Conservation (phyloP, 2,888 invertebrate species). For the Tachina grossa region DNA sequence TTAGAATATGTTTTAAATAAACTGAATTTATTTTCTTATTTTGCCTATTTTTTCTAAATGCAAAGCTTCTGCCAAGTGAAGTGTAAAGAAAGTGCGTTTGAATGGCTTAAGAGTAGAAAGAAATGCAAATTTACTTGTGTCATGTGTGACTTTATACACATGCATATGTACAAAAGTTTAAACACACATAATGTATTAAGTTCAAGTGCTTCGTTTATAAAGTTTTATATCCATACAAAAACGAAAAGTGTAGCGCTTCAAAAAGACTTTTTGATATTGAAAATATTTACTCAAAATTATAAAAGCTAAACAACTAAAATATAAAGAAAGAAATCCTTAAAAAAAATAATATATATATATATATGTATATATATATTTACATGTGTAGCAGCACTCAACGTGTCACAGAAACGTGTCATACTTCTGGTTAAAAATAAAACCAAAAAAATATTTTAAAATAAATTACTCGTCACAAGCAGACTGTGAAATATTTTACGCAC, state of each 20-base stretch:
- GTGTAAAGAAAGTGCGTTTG: conserved; percentile 42
- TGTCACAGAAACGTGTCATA: not conserved
- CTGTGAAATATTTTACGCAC: conserved; percentile 12
- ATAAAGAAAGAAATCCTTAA: not conserved
- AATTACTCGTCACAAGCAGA: not conserved
- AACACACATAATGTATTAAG: not conserved
- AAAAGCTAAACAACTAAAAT: not conserved
- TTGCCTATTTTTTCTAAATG: conserved; percentile 9
- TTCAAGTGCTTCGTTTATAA: conserved; percentile 62
- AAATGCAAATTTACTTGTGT: conserved; percentile 35
- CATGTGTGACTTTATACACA: not conserved
- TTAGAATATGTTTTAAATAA: conserved; percentile 62
- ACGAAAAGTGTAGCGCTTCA: conserved; percentile 1
- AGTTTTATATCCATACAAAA: conserved; percentile 18
- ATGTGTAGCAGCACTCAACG: not conserved
- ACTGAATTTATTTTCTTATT: conserved; percentile 19
- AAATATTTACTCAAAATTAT: conserved; percentile 15
- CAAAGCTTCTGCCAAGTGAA: conserved; percentile 51
- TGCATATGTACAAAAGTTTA: not conserved
- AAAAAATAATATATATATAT: not conserved
- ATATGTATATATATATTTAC: too few species aligned
- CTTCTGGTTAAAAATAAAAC: not conserved
- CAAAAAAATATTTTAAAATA: conserved; percentile 4
- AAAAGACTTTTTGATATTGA: not conserved
- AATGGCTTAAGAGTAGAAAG: conserved; percentile 31